A percentile compares a stretch with the other conserved stretches of the same genome.
These are phyloP conservation scores for Agonum fuliginosum DNA, from an alignment of 2,888 invertebrate species.

Conservation along the genomic window DNA sequence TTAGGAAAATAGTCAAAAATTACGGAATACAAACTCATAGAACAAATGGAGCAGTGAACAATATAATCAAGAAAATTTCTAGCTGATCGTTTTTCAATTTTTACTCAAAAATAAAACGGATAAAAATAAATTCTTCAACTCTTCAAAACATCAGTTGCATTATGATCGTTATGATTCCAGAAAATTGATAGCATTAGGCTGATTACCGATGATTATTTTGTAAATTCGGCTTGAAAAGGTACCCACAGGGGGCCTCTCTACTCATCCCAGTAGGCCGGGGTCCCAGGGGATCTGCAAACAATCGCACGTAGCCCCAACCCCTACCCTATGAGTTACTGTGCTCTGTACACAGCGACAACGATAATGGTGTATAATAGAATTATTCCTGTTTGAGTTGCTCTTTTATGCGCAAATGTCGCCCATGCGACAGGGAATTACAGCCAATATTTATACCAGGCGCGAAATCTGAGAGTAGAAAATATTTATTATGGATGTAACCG, in stretches of 20 bases:
- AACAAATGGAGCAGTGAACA: no score
- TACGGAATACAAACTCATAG: no score
- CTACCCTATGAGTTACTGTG: background rate
- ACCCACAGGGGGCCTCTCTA: background rate
- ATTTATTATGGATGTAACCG: no score
- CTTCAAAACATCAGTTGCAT: background rate
- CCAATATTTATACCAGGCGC: no score
- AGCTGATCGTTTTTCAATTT: no score
- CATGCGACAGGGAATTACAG: no score
- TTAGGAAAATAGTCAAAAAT: no score
- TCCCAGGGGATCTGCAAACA: conserved; percentile 10
- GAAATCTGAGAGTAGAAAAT: no score
- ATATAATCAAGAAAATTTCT: no score
- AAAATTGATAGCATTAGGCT: no score
- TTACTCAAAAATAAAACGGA: no score
- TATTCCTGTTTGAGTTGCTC: conserved; percentile 54
- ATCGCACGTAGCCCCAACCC: conserved; percentile 5
- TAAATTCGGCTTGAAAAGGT: conserved; percentile 11
- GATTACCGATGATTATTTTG: background rate
- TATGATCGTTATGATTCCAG: background rate
- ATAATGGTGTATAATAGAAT: conserved; percentile 56
- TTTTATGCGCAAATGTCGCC: conserved; percentile 55
- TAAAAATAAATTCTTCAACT: background rate
- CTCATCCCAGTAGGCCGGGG: background rate
- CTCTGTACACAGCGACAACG: conserved; percentile 2